Evolutionary conservation across 2,797 vertebrate genomes (phyloP).

Genomic region (Spatula clypeata): DNA sequence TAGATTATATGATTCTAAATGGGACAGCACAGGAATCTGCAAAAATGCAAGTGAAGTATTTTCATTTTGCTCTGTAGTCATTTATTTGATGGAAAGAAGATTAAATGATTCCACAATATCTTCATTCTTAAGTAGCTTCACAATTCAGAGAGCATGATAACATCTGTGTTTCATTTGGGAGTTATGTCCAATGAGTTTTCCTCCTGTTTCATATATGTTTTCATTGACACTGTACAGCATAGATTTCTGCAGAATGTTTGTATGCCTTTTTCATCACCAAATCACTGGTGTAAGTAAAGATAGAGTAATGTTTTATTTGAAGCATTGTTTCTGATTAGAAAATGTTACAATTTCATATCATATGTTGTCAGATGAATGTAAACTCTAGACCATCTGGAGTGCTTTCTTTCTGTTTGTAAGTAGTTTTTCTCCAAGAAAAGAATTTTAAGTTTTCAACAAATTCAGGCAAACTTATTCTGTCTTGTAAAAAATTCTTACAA

Average conservation of each 20-base stretch:
- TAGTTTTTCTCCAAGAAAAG: background rate
- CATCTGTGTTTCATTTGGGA: background rate
- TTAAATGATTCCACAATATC: background rate
- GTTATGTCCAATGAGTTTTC: background rate
- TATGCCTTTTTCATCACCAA: background rate
- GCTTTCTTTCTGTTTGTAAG: background rate
- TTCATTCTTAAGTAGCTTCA: background rate
- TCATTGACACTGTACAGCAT: background rate
- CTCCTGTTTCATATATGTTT: background rate
- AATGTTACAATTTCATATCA: background rate
- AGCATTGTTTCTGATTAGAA: background rate
- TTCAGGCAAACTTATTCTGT: background rate
- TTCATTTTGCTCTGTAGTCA: background rate
- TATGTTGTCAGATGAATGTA: background rate
- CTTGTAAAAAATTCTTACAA: background rate
- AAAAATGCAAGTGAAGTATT: background rate
- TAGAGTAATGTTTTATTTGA: background rate
- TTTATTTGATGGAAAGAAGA: background rate
- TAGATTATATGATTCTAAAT: background rate
- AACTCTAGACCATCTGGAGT: background rate
- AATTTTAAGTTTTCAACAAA: background rate
- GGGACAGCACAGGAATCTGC: no score
- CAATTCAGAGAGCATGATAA: background rate
- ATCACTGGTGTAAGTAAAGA: background rate
- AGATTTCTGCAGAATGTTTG: background rate